Percentiles rank a stretch among this genome's conserved stretches.
Conservation (phyloP, 2,797 vertebrate genomes). For the Thaleichthys pacificus region DNA sequence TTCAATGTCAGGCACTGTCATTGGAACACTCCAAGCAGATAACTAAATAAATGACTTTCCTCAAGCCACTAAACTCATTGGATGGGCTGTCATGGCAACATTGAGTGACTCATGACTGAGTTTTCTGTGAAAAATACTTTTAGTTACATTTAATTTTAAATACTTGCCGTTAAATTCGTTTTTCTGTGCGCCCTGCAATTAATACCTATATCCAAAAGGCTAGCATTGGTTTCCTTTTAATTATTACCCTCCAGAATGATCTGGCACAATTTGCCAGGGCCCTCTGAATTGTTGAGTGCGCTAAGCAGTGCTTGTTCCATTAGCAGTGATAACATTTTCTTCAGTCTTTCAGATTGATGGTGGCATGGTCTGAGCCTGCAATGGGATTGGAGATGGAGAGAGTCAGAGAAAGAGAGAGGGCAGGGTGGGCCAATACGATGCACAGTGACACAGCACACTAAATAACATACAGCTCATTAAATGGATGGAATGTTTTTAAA, state of each 20-base stretch:
- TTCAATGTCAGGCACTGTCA: background rate
- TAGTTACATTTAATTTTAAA: slow-evolving; percentile 35
- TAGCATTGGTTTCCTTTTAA: slow-evolving; percentile 44
- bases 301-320: slow-evolving; percentile 56
- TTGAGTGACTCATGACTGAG: slow-evolving; percentile 29
- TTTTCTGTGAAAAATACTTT: background rate
- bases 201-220: slow-evolving; percentile 14
- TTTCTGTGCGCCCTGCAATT: slow-evolving; percentile 21
- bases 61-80: background rate
- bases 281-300: slow-evolving; percentile 44
- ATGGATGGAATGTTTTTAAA: slow-evolving; percentile 76
- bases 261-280: slow-evolving; percentile 58
- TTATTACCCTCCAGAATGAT: slow-evolving; percentile 56
- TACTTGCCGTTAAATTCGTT: no score
- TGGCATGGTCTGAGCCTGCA: background rate
- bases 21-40: background rate
- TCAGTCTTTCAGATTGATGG: slow-evolving; percentile 40
- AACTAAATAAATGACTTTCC: slow-evolving; percentile 19
- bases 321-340: slow-evolving; percentile 62
- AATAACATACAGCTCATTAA: slow-evolving; percentile 71
- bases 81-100: slow-evolving; percentile 30
- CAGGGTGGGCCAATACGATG: background rate
- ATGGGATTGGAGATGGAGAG: no score
- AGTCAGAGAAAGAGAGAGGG: background rate
- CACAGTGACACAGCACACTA: slow-evolving; percentile 46